Conservation (phyloP, 2,797 vertebrate genomes). For the Sebastes variabilis region DNA sequence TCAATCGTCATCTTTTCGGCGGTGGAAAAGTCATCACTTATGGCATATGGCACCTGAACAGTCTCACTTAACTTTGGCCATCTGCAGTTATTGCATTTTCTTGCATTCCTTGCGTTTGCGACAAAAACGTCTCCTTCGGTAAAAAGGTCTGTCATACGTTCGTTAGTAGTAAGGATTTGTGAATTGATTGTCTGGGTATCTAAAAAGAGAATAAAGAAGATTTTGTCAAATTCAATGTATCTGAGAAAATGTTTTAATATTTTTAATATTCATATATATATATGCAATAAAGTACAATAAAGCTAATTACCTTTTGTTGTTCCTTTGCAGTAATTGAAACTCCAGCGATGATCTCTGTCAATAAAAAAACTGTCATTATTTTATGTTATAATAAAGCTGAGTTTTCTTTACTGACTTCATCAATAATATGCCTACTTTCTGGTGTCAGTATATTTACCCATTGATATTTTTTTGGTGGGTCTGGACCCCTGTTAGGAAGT, state of each 20-base stretch:
- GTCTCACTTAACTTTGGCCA: not conserved
- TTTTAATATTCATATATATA: not conserved
- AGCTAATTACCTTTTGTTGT: not conserved
- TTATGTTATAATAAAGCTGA: not conserved
- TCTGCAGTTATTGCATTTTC: not conserved
- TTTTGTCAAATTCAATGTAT: not conserved
- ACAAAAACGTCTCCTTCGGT: not conserved
- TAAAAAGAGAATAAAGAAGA: not conserved
- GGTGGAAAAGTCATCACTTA: not conserved
- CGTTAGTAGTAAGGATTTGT: no score
- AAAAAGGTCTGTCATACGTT: not conserved
- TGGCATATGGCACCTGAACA: not conserved
- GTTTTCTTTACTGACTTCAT: not conserved
- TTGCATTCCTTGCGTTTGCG: not conserved
- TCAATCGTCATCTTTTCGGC: fast-evolving
- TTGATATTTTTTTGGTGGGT: not conserved
- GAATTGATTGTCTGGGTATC: no score
- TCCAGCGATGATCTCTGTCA: slow-evolving; percentile 31
- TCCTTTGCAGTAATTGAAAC: slow-evolving; percentile 34
- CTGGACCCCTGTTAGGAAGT: slow-evolving; percentile 1
- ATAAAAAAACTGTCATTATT: not conserved
- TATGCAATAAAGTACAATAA: not conserved
- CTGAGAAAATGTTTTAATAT: not conserved
- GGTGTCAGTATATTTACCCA: not conserved
- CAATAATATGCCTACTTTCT: not conserved